These are phyloP conservation scores for Polylopha cassiicola DNA, from an alignment of 2,888 invertebrate species.

Conservation along the genomic window DNA sequence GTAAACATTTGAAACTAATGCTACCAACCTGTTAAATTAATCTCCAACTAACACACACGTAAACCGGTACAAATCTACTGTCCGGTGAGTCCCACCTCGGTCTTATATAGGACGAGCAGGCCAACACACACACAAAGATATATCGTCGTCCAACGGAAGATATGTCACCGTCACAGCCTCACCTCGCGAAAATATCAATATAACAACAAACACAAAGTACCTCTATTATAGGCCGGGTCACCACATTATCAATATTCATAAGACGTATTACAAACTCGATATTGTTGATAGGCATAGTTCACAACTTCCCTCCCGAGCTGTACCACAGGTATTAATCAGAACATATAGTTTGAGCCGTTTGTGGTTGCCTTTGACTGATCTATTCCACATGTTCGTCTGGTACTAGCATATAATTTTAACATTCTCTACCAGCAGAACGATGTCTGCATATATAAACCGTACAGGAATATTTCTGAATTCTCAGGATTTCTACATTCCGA, in stretches of 20 bases:
- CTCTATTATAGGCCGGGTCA: constrained; percentile 33
- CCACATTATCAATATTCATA: constrained; percentile 54
- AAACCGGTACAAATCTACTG: constrained; percentile 52
- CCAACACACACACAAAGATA: constrained; percentile 20
- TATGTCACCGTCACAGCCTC: constrained; percentile 41
- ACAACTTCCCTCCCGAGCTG: constrained; percentile 31
- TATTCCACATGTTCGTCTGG: too few species aligned
- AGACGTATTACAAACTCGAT: constrained; percentile 45
- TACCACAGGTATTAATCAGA: constrained; percentile 19
- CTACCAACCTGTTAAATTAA: constrained; percentile 46
- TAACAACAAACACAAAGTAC: constrained; percentile 28
- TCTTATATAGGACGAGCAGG: constrained; percentile 65
- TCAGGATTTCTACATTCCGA: too few species aligned
- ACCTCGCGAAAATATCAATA: constrained; percentile 31
- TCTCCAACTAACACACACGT: constrained; percentile 49
- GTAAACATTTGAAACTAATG: neutral
- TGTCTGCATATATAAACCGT: too few species aligned
- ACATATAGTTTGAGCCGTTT: constrained; percentile 5
- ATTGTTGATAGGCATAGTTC: constrained; percentile 46
- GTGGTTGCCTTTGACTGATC: constrained; percentile 3
- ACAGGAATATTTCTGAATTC: too few species aligned
- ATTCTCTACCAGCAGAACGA: too few species aligned
- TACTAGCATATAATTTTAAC: too few species aligned
- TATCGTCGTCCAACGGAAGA: constrained; percentile 26
- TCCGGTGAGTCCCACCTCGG: constrained; percentile 45